Evolutionary conservation across 2,797 vertebrate species (phyloP).

Genomic region (Chelmon rostratus): DNA sequence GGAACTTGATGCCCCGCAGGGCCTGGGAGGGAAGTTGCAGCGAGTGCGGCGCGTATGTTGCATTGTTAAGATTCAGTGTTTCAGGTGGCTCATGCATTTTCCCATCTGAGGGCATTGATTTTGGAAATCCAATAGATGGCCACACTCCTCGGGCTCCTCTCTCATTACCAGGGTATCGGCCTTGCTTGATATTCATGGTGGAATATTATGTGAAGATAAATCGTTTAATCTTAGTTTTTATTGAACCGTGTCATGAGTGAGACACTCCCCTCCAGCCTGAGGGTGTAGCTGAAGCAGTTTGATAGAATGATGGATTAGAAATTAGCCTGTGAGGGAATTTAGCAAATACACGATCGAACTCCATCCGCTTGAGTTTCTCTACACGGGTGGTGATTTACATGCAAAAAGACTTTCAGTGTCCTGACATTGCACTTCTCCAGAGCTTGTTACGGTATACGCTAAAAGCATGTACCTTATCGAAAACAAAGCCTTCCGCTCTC

Average conservation of each 20-base stretch:
- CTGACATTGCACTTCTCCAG: constrained; percentile 49
- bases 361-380: constrained; percentile 43
- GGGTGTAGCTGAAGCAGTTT: constrained; percentile 41
- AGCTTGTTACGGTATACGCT: constrained; percentile 33
- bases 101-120: constrained; percentile 74
- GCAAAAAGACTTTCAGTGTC: constrained; percentile 45
- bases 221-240: constrained; percentile 81
- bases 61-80: constrained; percentile 60
- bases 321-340: constrained; percentile 66
- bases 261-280: constrained; percentile 56
- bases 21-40: constrained; percentile 29
- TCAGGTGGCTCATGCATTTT: constrained; percentile 75
- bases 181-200: constrained; percentile 79
- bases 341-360: constrained; percentile 61
- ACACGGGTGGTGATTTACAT: constrained; percentile 57
- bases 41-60: background rate
- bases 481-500: background rate
- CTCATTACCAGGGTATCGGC: constrained; percentile 75
- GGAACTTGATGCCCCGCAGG: constrained; percentile 37
- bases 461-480: background rate
- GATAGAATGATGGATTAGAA: constrained; percentile 82
- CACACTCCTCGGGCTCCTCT: constrained; percentile 64
- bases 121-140: constrained; percentile 75
- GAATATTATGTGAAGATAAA: constrained; percentile 84
- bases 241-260: constrained; percentile 76